These are phyloP conservation scores for Lottia gigantea DNA, from an alignment of 2,888 invertebrate species.

Conservation along the genomic window DNA sequence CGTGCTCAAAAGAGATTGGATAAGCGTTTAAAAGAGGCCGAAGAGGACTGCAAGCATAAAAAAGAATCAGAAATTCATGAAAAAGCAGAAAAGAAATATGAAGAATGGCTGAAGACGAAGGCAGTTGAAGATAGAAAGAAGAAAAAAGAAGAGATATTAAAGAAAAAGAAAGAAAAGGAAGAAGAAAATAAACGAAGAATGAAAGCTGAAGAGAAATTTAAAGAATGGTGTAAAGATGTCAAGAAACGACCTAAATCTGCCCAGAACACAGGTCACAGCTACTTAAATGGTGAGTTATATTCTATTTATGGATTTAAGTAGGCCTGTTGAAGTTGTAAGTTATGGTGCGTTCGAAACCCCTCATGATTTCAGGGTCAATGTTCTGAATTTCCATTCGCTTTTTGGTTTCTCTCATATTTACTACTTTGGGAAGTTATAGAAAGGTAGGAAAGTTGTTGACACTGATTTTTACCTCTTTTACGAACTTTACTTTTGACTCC, in stretches of 20 bases:
- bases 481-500: too few species aligned
- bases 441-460: too few species aligned
- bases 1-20: slow-evolving; percentile 33
- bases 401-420: not conserved
- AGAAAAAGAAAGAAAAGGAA: slow-evolving; percentile 44
- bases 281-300: slow-evolving; percentile 38
- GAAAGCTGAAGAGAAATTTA: slow-evolving; percentile 49
- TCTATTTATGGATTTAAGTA: too few species aligned
- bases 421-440: not conserved
- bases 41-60: slow-evolving; percentile 31
- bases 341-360: not conserved
- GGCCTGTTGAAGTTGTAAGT: not conserved
- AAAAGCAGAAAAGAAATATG: slow-evolving; percentile 38
- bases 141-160: slow-evolving; percentile 46
- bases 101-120: slow-evolving; percentile 39
- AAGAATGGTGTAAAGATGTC: slow-evolving; percentile 53
- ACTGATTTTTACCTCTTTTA: too few species aligned
- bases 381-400: not conserved
- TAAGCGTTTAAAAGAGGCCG: slow-evolving; percentile 26
- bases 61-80: slow-evolving; percentile 30
- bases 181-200: slow-evolving; percentile 40
- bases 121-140: slow-evolving; percentile 43
- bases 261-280: slow-evolving; percentile 51
- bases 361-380: too few species aligned
- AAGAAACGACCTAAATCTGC: slow-evolving; percentile 49